Evolutionary conservation across 2,797 vertebrate genomes (phyloP).

Genomic region (Chelidonichthys spinosus): DNA sequence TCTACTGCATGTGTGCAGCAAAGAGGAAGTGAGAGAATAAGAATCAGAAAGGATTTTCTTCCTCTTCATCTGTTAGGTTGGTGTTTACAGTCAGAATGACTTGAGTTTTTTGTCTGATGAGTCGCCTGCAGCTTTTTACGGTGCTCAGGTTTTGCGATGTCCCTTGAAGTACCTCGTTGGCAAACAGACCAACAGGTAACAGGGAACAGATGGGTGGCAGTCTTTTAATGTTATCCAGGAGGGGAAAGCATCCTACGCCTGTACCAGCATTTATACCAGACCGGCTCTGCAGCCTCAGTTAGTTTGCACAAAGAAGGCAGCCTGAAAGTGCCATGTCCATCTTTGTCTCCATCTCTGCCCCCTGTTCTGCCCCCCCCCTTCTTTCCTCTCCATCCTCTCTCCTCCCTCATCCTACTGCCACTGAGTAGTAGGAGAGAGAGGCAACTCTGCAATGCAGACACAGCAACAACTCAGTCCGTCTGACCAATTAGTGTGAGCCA

Average conservation of each 20-base stretch:
- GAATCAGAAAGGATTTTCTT: constrained; percentile 25
- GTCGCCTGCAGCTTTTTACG: constrained; percentile 42
- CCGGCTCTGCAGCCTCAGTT: constrained; percentile 52
- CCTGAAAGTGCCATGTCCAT: constrained; percentile 48
- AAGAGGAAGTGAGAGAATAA: constrained; percentile 33
- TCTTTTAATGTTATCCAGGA: constrained; percentile 59
- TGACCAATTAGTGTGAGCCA: constrained; percentile 78
- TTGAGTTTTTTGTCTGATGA: constrained; percentile 41
- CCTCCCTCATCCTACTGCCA: constrained; percentile 48
- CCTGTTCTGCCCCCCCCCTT: constrained; percentile 26
- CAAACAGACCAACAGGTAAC: constrained; percentile 63
- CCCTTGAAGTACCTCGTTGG: constrained; percentile 54
- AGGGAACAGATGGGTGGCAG: constrained; percentile 58
- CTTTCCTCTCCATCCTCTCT: constrained; percentile 37
- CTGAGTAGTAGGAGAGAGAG: constrained; percentile 60
- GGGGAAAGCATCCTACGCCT: constrained; percentile 44
- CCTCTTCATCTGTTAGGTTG: constrained; percentile 28
- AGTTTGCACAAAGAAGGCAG: constrained; percentile 56
- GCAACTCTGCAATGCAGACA: constrained; percentile 84
- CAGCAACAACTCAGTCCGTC: constrained; percentile 80
- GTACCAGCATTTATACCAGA: constrained; percentile 22
- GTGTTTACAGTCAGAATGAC: constrained; percentile 44
- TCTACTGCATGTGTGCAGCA: constrained; percentile 29
- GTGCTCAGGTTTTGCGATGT: constrained; percentile 52
- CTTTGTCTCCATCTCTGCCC: constrained; percentile 52